Evolutionary conservation across 2,888 invertebrate genomes (phyloP), one percentile per base, ranked within the genome.

Genomic region (Lypha dubia): DNA sequence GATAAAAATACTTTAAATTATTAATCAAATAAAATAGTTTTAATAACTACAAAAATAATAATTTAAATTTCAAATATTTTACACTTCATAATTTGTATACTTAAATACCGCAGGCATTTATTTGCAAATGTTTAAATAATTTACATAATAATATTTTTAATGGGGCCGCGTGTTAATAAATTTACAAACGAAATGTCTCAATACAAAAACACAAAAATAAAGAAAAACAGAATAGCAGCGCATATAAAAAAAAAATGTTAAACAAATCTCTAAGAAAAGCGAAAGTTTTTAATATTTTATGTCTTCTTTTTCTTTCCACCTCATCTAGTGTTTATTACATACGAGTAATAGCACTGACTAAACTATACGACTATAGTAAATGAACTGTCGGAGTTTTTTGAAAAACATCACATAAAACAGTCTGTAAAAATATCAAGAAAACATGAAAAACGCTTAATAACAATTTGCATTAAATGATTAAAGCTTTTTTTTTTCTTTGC

Each of bases 261-360:
- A 73, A 67, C 28, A 49, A 75, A 80, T 83, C 44, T 70, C 20
- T 60, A 82, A 56, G 75, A 79, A 85, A 83, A 85, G 85, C 83
- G 85, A 85, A 85, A 85, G 85, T 85, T 79, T 74, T 63, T 22
- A 65, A 35, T 22, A 35, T 70, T 68, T 44, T 53, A 11, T 56
- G 6, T 51, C 11, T 62, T 70, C n/a, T n/a, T n/a, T n/a, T n/a
- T n/a, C n/a, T 75, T 73, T 44, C 46, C 44, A 67, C 22, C 35
- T 51, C 38, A 74, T 70, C 53, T 58, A 24, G 44, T 58, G 53
- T 70, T 56, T 9, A 58, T 56, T 56, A 58, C 17, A 58, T 44
- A 44, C 41, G 41, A 28, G 22, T 20, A 38, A 11, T 15, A 32
- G 35, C 46, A 24, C 3, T 32, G 15, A 15, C 9, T 56, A 15